Percentiles rank a stretch among this genome's conserved stretches.
These are phyloP conservation scores for Sylvia borin DNA, from an alignment of 2,797 vertebrate genomes.

Conservation along the genomic window DNA sequence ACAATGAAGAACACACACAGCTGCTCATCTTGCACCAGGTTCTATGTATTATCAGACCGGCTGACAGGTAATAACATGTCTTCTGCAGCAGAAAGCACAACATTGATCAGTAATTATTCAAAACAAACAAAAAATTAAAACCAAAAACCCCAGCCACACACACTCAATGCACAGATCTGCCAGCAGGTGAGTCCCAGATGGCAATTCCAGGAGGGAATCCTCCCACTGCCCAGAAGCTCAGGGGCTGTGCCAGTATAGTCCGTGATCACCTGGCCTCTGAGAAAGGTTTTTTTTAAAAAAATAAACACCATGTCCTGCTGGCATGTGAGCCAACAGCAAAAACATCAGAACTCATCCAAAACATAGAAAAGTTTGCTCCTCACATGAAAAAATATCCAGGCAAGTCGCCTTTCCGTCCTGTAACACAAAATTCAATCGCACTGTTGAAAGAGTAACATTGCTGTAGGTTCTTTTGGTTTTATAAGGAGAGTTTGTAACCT, in stretches of 20 bases:
- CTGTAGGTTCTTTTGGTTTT: not conserved
- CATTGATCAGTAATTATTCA: not conserved
- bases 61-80: conserved; percentile 63
- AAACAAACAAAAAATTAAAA: not conserved
- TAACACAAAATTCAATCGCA: not conserved
- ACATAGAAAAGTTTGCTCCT: not conserved
- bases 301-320: not conserved
- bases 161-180: not conserved
- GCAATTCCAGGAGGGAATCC: not conserved
- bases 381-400: not conserved
- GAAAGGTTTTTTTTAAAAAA: not conserved
- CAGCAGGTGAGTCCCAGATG: not conserved
- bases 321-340: not conserved
- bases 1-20: conserved; percentile 42
- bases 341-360: not conserved
- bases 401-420: not conserved
- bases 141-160: not conserved
- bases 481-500: not conserved
- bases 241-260: not conserved
- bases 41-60: conserved; percentile 78
- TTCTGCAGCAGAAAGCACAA: conserved; percentile 41
- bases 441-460: not conserved
- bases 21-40: conserved; percentile 54
- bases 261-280: not conserved
- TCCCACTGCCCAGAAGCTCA: not conserved